Evolutionary conservation across 2,888 invertebrate species (phyloP), one percentile per base, ranked within the genome.

Genomic region (Nysson spinosus): DNA sequence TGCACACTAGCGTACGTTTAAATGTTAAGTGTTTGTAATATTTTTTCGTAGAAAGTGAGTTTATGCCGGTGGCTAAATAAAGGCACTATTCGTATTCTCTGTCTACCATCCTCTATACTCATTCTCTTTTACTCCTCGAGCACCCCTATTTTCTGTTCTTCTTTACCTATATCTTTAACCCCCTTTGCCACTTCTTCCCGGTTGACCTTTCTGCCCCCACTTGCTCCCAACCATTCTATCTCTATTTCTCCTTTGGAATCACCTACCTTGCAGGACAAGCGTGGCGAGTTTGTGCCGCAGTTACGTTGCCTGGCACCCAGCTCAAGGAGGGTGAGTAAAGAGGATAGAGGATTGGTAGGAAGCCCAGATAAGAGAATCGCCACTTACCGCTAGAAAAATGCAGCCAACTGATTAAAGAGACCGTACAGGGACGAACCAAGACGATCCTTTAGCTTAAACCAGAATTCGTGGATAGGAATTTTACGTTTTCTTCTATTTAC

Each of bases 311-410:
- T 54, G 58, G 46, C 56, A 42, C 58, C 57, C 20, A 39, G 65
- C 50, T 61, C 37, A 26, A 34, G 32, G 32, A 26, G 47, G n/a
- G 40, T 12, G 20, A 22, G 17, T 12, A 24, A 46, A 16, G 54
- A 4, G 54, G 46, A 4, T 19, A 47, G 35, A 16, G 56, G 55
- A 42, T 55, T 17, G 49, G 37, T 16, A 46, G 47, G 39, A 19
- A 39, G 34, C 19, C 42, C 44, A 77, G 80, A 80, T 80, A 81
- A 81, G 75, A 47, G 75, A 81, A 78, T 81, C 75, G 72, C 76
- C 74, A 72, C 70, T 80, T 74, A 69, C 69, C 44, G 58, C 46
- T 67, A 78, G 78, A 78, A 74, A 78, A 81, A 75, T 79, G 74
- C 69, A 70, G 46, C 66, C 55, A 58, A 52, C 73, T 80, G 80